Conservation (phyloP, 1,140 invertebrate species). For the Drosophila guanche region DNA sequence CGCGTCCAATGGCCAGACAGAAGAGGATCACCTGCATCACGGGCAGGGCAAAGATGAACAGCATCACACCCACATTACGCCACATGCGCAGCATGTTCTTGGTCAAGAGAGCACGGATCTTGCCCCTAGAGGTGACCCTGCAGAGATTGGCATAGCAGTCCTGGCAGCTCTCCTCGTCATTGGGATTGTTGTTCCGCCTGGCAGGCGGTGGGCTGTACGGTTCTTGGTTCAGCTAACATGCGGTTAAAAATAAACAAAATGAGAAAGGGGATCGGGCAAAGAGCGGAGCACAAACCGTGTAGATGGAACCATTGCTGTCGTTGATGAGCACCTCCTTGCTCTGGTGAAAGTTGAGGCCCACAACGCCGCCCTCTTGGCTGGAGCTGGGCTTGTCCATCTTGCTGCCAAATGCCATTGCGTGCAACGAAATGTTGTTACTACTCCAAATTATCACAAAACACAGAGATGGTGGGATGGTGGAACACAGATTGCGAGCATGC, state of each 20-base stretch:
- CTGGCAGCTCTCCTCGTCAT: constrained; percentile 80
- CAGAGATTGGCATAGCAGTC: constrained; percentile 76
- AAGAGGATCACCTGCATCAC: constrained; percentile 97
- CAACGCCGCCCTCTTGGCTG: constrained; percentile 92
- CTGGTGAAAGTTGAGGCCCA: constrained; percentile 94
- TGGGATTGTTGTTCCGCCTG: constrained; percentile 72
- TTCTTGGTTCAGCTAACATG: constrained; percentile 74
- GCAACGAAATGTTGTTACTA: constrained; percentile 91
- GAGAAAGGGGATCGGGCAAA: not conserved
- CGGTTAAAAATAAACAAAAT: not conserved
- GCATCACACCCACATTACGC: constrained; percentile 95
- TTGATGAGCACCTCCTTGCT: constrained; percentile 93
- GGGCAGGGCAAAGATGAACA: constrained; percentile 96
- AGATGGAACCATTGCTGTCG: constrained; percentile 88
- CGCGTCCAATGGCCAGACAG: constrained; percentile 95
- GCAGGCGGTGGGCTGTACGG: constrained; percentile 74
- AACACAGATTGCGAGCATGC: constrained; percentile 74
- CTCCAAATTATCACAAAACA: constrained; percentile 48
- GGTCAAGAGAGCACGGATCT: constrained; percentile 91
- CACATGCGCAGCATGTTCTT: constrained; percentile 97
- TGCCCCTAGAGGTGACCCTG: constrained; percentile 86
- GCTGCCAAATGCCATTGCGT: constrained; percentile 89
- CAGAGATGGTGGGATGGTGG: constrained; percentile 46
- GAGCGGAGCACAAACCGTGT: constrained; percentile 80
- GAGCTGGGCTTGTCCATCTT: constrained; percentile 93